These are phyloP conservation scores for Prionailurus bengalensis DNA, from an alignment of 2,113 vertebrate genomes.

Conservation along the genomic window DNA sequence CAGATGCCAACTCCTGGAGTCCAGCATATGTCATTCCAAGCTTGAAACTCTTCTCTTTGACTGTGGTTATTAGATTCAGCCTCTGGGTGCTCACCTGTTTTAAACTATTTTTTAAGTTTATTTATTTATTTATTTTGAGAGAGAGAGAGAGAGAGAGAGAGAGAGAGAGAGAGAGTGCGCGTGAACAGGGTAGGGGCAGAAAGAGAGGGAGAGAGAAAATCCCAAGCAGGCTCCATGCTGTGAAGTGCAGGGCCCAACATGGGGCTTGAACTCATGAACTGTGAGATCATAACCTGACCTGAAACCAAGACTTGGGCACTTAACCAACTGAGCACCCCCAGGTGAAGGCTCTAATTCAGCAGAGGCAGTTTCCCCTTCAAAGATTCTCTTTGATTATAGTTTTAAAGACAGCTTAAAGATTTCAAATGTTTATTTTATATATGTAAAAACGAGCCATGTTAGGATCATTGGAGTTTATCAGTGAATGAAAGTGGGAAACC, in stretches of 20 bases:
- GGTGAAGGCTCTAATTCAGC: not conserved
- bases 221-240: no score
- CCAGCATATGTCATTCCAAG: constrained; percentile 3
- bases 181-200: no score
- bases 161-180: no score
- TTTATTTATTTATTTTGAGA: no score
- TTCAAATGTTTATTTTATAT: not conserved
- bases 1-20: not conserved
- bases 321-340: no score
- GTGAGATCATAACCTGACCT: no score
- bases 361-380: not conserved
- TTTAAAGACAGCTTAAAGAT: constrained; percentile 61
- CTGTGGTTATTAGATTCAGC: not conserved
- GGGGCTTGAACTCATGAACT: no score
- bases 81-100: not conserved
- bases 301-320: no score
- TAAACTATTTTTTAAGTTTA: not conserved
- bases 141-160: no score
- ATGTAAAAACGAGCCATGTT: not conserved
- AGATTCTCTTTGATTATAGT: not conserved
- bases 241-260: no score
- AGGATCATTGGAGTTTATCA: not conserved
- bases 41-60: constrained; percentile 48
- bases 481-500: constrained; percentile 30
- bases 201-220: no score